Conservation (phyloP, 2,797 vertebrate species). For the Acridotheres tristis region DNA sequence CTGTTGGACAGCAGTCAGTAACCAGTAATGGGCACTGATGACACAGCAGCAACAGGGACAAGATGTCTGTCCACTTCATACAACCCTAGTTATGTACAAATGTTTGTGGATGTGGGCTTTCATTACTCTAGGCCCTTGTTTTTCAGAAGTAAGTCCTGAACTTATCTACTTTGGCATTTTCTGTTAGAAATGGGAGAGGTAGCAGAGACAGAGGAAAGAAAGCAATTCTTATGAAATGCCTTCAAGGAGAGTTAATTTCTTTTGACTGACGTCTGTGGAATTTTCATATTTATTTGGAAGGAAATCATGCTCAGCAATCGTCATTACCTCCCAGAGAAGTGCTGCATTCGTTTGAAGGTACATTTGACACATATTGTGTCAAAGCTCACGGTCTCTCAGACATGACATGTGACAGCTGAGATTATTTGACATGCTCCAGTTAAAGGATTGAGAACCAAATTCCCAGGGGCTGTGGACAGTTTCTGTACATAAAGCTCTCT, state of each 20-base stretch:
- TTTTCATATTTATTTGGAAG: conserved; percentile 27
- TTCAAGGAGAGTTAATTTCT: conserved; percentile 10
- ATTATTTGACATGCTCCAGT: conserved; percentile 4
- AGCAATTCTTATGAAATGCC: not conserved
- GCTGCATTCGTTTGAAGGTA: not conserved
- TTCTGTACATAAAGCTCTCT: not conserved
- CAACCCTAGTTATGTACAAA: not conserved
- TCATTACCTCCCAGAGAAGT: not conserved
- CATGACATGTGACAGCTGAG: conserved; percentile 14
- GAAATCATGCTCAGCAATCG: conserved; percentile 1
- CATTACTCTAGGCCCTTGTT: not conserved
- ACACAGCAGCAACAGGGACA: not conserved
- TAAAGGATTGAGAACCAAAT: not conserved
- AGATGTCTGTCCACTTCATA: not conserved
- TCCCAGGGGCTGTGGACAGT: not conserved
- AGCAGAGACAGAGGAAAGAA: not conserved
- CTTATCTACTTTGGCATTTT: not conserved
- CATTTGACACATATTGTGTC: not conserved
- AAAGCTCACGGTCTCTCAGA: conserved; percentile 1
- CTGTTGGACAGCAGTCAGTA: not conserved
- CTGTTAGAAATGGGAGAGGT: not conserved
- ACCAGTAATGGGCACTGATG: not conserved
- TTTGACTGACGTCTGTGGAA: conserved; percentile 4
- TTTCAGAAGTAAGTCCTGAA: not conserved
- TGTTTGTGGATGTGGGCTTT: not conserved